These are phyloP conservation scores for Pheosia tremula DNA, from an alignment of 2,888 invertebrate genomes.

Conservation along the genomic window DNA sequence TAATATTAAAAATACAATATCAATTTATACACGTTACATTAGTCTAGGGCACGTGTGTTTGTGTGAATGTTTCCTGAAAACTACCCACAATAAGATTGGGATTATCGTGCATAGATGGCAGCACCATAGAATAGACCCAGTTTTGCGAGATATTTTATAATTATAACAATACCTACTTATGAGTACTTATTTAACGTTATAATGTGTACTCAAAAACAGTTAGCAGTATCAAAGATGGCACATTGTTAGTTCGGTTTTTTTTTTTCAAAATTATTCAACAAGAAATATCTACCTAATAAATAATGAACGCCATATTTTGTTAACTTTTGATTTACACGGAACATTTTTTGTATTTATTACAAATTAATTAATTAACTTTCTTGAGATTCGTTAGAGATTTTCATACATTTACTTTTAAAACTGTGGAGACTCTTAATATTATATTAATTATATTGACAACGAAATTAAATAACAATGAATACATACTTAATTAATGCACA, in stretches of 20 bases:
- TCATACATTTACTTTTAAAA: not conserved
- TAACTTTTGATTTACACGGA: no score
- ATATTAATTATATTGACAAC: not conserved
- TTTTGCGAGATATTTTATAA: not conserved
- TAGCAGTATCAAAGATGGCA: conserved; percentile 72
- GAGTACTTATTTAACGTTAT: not conserved
- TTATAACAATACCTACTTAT: not conserved
- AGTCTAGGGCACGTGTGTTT: conserved; percentile 11
- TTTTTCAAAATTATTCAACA: no score
- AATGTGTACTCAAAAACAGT: conserved; percentile 33
- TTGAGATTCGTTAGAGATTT: conserved; percentile 7
- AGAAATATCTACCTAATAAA: no score
- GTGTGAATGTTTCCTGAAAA: not conserved
- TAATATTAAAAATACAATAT: conserved; percentile 48
- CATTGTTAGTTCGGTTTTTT: conserved; percentile 50
- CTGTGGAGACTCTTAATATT: not conserved
- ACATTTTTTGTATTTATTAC: no score
- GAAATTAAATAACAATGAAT: not conserved
- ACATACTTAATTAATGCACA: not conserved
- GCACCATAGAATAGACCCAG: not conserved
- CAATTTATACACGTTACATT: conserved; percentile 33
- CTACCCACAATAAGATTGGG: not conserved
- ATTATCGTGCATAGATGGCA: conserved; percentile 4
- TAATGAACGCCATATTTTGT: no score
- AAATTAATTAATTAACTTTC: conserved; percentile 6